Percentiles rank a stretch among this genome's conserved stretches.
These are phyloP conservation scores for Prunella strophiata DNA, from an alignment of 2,797 vertebrate genomes.

Conservation along the genomic window DNA sequence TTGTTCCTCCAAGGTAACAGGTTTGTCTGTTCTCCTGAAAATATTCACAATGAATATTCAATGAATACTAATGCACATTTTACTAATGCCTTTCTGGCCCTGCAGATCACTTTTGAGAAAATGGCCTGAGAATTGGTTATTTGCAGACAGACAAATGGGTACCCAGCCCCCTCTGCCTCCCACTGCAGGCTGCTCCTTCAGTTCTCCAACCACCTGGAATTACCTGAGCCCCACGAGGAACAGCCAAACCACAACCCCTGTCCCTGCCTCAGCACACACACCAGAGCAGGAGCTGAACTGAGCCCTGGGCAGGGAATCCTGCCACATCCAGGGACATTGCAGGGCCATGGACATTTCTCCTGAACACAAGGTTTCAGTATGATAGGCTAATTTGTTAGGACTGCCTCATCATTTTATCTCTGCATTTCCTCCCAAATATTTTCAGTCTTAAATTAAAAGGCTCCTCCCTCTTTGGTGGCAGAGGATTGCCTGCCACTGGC, in stretches of 20 bases:
- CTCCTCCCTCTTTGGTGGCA: neutral
- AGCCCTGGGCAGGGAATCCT: neutral
- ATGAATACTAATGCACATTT: neutral
- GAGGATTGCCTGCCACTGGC: neutral
- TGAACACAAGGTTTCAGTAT: neutral
- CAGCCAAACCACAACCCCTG: neutral
- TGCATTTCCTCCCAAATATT: neutral
- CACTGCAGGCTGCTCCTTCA: neutral
- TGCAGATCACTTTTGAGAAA: neutral
- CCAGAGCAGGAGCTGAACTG: too few relatives aligned
- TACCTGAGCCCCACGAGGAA: fast-evolving
- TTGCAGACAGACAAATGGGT: neutral
- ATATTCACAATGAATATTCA: neutral
- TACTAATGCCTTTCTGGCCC: neutral
- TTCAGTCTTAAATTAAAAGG: neutral
- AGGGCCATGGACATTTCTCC: neutral
- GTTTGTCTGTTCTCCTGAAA: neutral
- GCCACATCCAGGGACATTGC: neutral
- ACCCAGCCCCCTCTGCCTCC: neutral
- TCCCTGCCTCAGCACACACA: neutral
- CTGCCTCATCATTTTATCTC: neutral
- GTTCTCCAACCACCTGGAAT: neutral
- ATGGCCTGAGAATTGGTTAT: neutral
- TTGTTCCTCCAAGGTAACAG: neutral
- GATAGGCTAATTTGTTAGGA: neutral